A percentile compares a stretch with the other conserved stretches of the same genome.
Conservation (phyloP, 2,888 invertebrate species). For the Platypus cylindrus region DNA sequence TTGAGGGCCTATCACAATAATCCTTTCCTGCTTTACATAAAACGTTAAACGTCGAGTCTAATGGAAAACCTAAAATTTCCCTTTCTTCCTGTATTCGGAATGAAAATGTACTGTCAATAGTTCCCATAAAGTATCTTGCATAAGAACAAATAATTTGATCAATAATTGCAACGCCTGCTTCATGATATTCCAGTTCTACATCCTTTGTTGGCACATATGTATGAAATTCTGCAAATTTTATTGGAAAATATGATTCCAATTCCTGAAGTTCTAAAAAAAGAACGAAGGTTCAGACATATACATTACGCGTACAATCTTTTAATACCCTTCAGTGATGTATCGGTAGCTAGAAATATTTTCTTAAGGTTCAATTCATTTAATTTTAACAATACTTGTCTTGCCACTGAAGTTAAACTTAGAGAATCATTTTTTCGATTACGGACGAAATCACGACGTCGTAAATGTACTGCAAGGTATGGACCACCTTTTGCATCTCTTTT, state of each 20-base stretch:
- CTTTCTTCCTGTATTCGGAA: slow-evolving; percentile 95
- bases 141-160: slow-evolving; percentile 93
- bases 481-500: slow-evolving; percentile 45
- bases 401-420: slow-evolving; percentile 67
- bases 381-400: slow-evolving; percentile 53
- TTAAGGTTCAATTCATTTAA: slow-evolving; percentile 44
- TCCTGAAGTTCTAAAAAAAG: slow-evolving; percentile 36
- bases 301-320: too few relatives aligned
- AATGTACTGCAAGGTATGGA: slow-evolving; percentile 73
- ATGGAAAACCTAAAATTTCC: slow-evolving; percentile 81
- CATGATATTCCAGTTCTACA: slow-evolving; percentile 46
- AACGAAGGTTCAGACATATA: too few relatives aligned
- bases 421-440: slow-evolving; percentile 57
- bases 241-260: slow-evolving; percentile 36
- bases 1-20: slow-evolving; percentile 59
- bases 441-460: slow-evolving; percentile 81
- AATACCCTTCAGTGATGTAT: slow-evolving; percentile 49
- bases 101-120: slow-evolving; percentile 90
- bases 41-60: slow-evolving; percentile 75
- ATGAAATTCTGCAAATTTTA: slow-evolving; percentile 26
- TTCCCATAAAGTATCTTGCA: slow-evolving; percentile 79
- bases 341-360: slow-evolving; percentile 73
- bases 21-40: slow-evolving; percentile 57
- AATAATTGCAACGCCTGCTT: slow-evolving; percentile 83
- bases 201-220: slow-evolving; percentile 36